These are phyloP conservation scores for Stegastes partitus DNA, from an alignment of 2,113 vertebrate species.

Conservation along the genomic window DNA sequence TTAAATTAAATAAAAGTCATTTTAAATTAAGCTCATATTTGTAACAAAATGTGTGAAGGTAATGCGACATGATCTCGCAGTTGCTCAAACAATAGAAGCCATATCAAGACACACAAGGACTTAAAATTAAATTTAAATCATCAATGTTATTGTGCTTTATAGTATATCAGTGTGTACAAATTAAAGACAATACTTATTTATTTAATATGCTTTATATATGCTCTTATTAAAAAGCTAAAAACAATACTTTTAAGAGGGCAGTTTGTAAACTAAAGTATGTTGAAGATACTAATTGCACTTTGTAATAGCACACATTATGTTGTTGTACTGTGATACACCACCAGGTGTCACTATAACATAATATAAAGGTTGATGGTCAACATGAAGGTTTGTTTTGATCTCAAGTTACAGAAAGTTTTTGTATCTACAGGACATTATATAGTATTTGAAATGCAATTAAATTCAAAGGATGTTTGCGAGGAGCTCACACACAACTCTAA, in stretches of 20 bases:
- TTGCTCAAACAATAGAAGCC: conserved; percentile 1
- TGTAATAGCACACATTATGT: neutral
- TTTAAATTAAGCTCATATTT: neutral
- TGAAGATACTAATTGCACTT: conserved; percentile 16
- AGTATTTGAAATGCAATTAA: neutral
- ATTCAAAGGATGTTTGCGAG: neutral
- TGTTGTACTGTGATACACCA: conserved; percentile 33
- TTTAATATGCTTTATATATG: neutral
- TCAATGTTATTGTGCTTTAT: neutral
- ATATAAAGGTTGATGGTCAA: neutral
- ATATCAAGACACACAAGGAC: neutral
- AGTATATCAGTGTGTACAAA: neutral
- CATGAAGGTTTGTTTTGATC: neutral
- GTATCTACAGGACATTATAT: neutral
- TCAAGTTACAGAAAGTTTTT: neutral
- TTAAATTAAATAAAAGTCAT: neutral
- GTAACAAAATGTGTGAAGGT: neutral
- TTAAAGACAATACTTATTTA: neutral
- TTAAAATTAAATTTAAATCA: neutral
- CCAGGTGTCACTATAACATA: conserved; percentile 28
- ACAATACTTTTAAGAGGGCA: conserved; percentile 1
- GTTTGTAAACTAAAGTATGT: neutral
- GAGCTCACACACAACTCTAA: neutral
- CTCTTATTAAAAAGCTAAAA: conserved; percentile 4
- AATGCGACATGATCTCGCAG: neutral